Conservation (phyloP, 2,113 vertebrate species). For the Caracal caracal region DNA sequence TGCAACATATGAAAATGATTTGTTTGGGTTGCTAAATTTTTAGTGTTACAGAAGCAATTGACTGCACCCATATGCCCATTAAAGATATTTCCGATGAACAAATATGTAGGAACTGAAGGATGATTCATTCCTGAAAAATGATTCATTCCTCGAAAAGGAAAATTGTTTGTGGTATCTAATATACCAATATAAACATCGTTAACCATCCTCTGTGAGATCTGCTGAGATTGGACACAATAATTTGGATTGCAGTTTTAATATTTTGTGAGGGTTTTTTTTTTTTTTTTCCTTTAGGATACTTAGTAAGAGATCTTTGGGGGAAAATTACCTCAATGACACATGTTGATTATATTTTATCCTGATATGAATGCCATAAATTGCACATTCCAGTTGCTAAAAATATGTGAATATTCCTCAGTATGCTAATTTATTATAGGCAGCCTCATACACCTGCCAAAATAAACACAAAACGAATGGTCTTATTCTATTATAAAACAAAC, state of each 20-base stretch:
- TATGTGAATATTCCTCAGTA: constrained; percentile 45
- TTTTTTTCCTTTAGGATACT: constrained; percentile 56
- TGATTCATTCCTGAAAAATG: constrained; percentile 73
- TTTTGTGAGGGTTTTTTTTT: background rate
- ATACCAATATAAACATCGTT: constrained; percentile 63
- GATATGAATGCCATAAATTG: constrained; percentile 73
- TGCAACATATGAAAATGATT: constrained; percentile 77
- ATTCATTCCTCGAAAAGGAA: constrained; percentile 68
- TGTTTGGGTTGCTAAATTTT: constrained; percentile 72
- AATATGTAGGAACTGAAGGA: constrained; percentile 63
- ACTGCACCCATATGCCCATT: constrained; percentile 63
- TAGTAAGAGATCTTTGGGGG: constrained; percentile 67
- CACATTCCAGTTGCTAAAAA: constrained; percentile 61
- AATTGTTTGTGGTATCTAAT: constrained; percentile 64
- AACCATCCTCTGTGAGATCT: constrained; percentile 67
- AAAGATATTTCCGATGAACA: constrained; percentile 70
- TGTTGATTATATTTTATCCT: constrained; percentile 75
- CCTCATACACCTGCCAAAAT: constrained; percentile 74
- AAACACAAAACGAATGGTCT: constrained; percentile 67
- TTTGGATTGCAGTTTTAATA: constrained; percentile 65
- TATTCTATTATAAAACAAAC: constrained; percentile 72
- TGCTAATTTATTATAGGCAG: constrained; percentile 67
- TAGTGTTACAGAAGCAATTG: constrained; percentile 64
- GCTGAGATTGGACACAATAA: constrained; percentile 54
- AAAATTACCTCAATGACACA: constrained; percentile 73